Conservation (phyloP, 2,113 vertebrate species). For the Zootoca vivipara region DNA sequence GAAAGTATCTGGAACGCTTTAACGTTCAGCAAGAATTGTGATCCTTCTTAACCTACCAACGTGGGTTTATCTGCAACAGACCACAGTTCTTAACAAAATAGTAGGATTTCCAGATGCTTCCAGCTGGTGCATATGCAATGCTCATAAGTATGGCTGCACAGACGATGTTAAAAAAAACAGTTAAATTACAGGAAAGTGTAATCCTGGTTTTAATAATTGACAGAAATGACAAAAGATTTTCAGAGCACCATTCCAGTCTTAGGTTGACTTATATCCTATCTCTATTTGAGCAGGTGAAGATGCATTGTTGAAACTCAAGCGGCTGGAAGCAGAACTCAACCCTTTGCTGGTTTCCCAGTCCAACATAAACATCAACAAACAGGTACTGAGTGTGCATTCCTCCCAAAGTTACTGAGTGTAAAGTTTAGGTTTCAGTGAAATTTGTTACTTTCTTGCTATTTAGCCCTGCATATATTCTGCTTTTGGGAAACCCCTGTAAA, state of each 20-base stretch:
- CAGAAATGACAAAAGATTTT: not conserved
- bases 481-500: not conserved
- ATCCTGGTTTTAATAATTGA: not conserved
- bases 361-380: constrained; percentile 82
- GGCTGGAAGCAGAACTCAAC: constrained; percentile 79
- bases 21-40: not conserved
- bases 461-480: not conserved
- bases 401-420: rapidly evolving
- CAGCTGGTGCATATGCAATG: not conserved
- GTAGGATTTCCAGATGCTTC: not conserved
- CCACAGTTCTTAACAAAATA: not conserved
- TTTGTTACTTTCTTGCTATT: not conserved
- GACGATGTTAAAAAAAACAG: not conserved
- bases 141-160: not conserved
- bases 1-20: not conserved
- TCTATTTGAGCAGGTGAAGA: constrained; percentile 71
- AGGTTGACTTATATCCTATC: not conserved
- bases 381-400: constrained; percentile 73
- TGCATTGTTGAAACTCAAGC: constrained; percentile 84
- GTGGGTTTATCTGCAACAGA: not conserved
- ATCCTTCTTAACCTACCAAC: not conserved
- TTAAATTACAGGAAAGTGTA: not conserved
- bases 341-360: constrained; percentile 48
- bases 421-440: not conserved
- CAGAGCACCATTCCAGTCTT: not conserved